Evolutionary conservation across 1,140 invertebrate species (phyloP).

Genomic region (Macrocentrus cingulum): DNA sequence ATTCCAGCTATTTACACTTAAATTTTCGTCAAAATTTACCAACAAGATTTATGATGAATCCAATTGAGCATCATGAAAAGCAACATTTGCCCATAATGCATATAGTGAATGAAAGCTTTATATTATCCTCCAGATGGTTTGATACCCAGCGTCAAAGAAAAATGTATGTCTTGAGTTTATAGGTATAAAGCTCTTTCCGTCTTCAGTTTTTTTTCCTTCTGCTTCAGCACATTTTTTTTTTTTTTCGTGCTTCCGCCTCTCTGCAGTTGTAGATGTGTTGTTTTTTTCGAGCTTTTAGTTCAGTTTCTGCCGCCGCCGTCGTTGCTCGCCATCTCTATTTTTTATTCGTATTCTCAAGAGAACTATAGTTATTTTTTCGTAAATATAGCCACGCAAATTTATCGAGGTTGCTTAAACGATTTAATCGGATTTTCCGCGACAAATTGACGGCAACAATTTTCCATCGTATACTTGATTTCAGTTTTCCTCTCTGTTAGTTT

Average conservation of each 20-base stretch:
- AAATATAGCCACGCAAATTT: constrained; percentile 35
- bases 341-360: background rate
- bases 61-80: no score
- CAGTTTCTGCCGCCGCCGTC: constrained; percentile 5
- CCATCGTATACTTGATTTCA: no score
- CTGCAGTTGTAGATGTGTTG: background rate
- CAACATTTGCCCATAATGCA: no score
- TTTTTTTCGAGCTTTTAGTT: constrained; percentile 11
- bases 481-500: no score
- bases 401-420: constrained; percentile 36
- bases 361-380: constrained; percentile 20
- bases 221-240: background rate
- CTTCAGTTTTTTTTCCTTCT: background rate
- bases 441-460: constrained; percentile 36
- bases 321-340: constrained; percentile 24
- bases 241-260: constrained; percentile 16
- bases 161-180: no score
- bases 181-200: no score
- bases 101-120: no score
- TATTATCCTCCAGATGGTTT: no score
- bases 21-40: no score
- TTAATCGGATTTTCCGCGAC: constrained; percentile 38
- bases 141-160: no score
- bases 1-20: no score
- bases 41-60: no score